A percentile compares a stretch with the other conserved stretches of the same genome.
phyloP scores from a whole-genome alignment of 2,113 vertebrate species.

The Elanoides forficatus region DNA sequence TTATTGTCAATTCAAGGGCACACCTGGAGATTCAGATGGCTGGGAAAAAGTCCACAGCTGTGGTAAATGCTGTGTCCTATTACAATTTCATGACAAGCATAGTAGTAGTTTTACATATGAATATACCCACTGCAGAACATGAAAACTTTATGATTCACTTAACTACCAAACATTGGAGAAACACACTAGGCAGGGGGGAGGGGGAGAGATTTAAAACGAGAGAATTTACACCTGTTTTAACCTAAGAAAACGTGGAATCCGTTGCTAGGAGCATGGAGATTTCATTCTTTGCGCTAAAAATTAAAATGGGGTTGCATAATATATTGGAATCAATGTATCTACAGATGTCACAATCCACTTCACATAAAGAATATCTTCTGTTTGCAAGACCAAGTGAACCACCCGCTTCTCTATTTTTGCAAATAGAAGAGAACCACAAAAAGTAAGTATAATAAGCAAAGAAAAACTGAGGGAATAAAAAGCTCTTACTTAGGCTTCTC shows the following conservation, averaged over 20 bases:
- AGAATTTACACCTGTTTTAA: background rate
- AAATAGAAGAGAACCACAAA: background rate
- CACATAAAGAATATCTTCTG: background rate
- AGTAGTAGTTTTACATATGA: background rate
- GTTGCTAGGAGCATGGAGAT: background rate
- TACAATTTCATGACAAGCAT: slow-evolving; percentile 5
- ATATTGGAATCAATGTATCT: background rate
- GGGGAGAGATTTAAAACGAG: background rate
- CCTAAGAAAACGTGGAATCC: background rate
- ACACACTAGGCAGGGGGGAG: background rate
- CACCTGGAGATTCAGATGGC: background rate
- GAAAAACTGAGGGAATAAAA: background rate
- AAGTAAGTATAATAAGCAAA: background rate
- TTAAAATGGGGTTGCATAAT: background rate
- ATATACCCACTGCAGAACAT: slow-evolving; percentile 3
- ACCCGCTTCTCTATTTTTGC: background rate
- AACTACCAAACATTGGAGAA: background rate
- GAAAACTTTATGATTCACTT: slow-evolving; percentile 34
- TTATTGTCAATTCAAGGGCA: background rate
- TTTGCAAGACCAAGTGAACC: background rate
- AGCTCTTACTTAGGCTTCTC: background rate
- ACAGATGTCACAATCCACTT: background rate
- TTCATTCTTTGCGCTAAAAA: background rate
- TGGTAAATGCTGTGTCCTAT: background rate
- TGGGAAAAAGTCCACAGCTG: slow-evolving; percentile 9